These are phyloP conservation scores for Leucoraja erinaceus DNA, from an alignment of 2,113 vertebrate species.

Conservation along the genomic window DNA sequence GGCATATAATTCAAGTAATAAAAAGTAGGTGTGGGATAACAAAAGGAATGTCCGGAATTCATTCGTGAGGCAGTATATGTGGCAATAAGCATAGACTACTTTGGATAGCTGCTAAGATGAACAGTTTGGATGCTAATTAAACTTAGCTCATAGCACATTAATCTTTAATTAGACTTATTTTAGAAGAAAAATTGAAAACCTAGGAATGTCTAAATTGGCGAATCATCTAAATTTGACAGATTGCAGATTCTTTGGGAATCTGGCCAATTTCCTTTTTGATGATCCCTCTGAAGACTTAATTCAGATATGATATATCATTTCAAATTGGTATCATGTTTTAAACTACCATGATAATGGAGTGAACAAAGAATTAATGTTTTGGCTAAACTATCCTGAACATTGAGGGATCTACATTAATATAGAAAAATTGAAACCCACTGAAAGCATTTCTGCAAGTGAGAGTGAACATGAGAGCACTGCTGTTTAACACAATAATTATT, in stretches of 20 bases:
- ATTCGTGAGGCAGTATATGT: neutral
- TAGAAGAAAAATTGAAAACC: neutral
- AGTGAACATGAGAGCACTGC: neutral
- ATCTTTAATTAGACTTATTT: neutral
- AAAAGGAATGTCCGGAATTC: conserved; percentile 15
- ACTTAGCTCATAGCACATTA: neutral
- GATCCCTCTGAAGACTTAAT: neutral
- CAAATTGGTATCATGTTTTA: neutral
- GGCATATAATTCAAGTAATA: conserved; percentile 14
- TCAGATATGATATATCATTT: neutral
- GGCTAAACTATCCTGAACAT: neutral
- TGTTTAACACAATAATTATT: neutral
- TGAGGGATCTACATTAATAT: neutral
- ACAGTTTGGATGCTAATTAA: neutral
- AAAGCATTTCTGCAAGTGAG: neutral
- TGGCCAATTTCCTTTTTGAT: neutral
- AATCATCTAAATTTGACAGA: neutral
- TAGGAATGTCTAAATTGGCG: neutral
- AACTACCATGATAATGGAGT: neutral
- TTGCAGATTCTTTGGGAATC: neutral
- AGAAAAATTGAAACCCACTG: neutral
- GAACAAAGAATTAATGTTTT: neutral
- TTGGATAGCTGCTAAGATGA: neutral
- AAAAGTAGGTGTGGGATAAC: conserved; percentile 25
- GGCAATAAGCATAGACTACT: conserved; percentile 7